These are phyloP conservation scores for Brenthis daphne DNA, from an alignment of 2,888 invertebrate species.

Conservation along the genomic window DNA sequence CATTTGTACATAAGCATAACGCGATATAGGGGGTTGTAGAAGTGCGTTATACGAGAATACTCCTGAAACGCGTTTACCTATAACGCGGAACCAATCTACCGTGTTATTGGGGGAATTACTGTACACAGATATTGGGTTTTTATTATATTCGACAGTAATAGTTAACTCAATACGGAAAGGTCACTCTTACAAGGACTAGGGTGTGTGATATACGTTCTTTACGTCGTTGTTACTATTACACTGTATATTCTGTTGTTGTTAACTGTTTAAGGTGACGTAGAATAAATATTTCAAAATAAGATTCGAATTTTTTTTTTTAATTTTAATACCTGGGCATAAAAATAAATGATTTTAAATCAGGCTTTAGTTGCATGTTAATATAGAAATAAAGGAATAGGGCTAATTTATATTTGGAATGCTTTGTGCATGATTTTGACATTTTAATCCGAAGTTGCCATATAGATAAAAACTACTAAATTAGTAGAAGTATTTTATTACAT, in stretches of 20 bases:
- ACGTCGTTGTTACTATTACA: constrained; percentile 75
- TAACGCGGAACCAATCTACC: too few species aligned
- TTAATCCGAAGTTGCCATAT: constrained; percentile 26
- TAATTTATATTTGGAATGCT: constrained; percentile 13
- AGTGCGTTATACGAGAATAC: too few species aligned
- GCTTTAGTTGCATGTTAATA: constrained; percentile 10
- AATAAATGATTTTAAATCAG: neutral
- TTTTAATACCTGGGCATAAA: neutral
- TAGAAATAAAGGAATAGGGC: neutral
- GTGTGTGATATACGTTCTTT: constrained; percentile 64
- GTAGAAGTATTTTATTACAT: constrained; percentile 8
- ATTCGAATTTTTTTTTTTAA: constrained; percentile 6
- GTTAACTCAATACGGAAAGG: constrained; percentile 33
- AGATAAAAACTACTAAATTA: constrained; percentile 46
- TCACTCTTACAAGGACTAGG: constrained; percentile 61
- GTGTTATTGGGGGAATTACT: too few species aligned
- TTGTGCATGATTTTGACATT: constrained; percentile 32
- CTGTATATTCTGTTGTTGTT: constrained; percentile 80
- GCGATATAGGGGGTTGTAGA: too few species aligned
- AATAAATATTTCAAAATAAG: constrained; percentile 70
- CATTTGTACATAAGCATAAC: too few species aligned
- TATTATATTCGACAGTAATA: neutral
- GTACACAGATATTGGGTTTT: neutral
- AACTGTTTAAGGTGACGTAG: constrained; percentile 71
- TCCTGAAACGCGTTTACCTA: too few species aligned